These are phyloP conservation scores for Drosophila histrio DNA, from an alignment of 2,888 invertebrate genomes.

Conservation along the genomic window DNA sequence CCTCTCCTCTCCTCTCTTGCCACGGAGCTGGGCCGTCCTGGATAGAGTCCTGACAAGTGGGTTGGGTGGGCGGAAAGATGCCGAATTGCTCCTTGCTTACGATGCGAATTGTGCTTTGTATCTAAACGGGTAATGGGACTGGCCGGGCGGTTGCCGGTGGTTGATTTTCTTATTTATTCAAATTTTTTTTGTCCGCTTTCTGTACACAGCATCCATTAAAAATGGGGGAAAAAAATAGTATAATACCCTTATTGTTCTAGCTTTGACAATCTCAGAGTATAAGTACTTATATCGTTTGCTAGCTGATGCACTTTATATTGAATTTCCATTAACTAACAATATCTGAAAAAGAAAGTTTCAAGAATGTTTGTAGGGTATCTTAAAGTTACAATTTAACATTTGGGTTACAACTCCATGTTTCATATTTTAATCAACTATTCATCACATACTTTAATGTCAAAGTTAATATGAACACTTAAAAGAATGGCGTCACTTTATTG, in stretches of 20 bases:
- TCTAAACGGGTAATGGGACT: conserved; percentile 38
- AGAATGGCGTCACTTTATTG: too few relatives aligned
- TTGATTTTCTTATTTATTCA: conserved; percentile 70
- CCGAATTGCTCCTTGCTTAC: conserved; percentile 30
- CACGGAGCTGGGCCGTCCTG: not conserved
- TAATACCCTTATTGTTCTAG: not conserved
- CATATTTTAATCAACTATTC: too few relatives aligned
- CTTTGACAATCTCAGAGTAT: not conserved
- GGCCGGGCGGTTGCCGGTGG: conserved; percentile 51
- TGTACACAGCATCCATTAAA: not conserved
- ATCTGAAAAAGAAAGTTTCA: not conserved
- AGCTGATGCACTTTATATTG: too few relatives aligned
- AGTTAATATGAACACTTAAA: too few relatives aligned
- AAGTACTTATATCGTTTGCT: not conserved
- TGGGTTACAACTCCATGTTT: too few relatives aligned
- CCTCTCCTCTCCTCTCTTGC: not conserved
- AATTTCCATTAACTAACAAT: too few relatives aligned
- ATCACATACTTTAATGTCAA: too few relatives aligned
- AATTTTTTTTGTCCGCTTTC: conserved; percentile 47
- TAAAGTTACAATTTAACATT: too few relatives aligned
- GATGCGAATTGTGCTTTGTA: conserved; percentile 40
- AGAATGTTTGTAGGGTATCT: not conserved
- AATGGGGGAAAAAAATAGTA: not conserved
- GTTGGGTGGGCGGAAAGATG: conserved; percentile 3
- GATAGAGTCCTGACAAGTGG: conserved; percentile 10